phyloP scores from a whole-genome alignment of 37 sponge, comb jelly and placozoan species.

The Petrosia ficiformis region DNA sequence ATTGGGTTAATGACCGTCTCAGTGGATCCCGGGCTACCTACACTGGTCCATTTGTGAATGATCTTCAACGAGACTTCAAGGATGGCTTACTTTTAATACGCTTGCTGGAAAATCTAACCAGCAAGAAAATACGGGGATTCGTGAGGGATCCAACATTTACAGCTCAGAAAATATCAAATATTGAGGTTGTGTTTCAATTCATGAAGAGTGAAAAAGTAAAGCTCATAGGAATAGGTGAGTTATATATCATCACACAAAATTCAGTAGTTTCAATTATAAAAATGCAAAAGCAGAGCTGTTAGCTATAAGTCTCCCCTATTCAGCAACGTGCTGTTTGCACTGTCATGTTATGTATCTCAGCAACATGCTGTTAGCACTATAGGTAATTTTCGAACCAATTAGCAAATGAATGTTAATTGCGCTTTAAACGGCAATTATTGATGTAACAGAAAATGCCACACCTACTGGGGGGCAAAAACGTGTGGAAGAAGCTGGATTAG shows the following conservation, averaged over 20 bases:
- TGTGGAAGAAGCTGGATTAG: too few species aligned
- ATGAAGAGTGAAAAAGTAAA: conserved; percentile 43
- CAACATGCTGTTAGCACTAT: too few species aligned
- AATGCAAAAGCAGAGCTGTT: too few species aligned
- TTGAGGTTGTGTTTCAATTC: conserved; percentile 53
- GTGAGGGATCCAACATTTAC: conserved; percentile 43
- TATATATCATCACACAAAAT: background rate
- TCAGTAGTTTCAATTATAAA: background rate
- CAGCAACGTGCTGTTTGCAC: too few species aligned
- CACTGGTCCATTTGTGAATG: conserved; percentile 18
- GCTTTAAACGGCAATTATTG: too few species aligned
- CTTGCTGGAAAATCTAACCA: conserved; percentile 61
- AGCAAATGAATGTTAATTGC: too few species aligned
- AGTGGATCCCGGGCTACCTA: conserved; percentile 23
- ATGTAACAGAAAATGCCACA: too few species aligned
- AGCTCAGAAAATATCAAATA: conserved; percentile 71
- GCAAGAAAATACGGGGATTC: conserved; percentile 47
- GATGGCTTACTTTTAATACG: conserved; percentile 63
- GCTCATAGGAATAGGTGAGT: conserved; percentile 71
- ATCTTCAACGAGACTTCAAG: conserved; percentile 26
- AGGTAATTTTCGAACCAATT: too few species aligned
- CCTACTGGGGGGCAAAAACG: too few species aligned
- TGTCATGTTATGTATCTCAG: too few species aligned
- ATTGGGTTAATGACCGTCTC: conserved; percentile 69
- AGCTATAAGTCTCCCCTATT: too few species aligned